Evolutionary conservation across 2,888 invertebrate species (phyloP).

Genomic region (Andricus curvator): DNA sequence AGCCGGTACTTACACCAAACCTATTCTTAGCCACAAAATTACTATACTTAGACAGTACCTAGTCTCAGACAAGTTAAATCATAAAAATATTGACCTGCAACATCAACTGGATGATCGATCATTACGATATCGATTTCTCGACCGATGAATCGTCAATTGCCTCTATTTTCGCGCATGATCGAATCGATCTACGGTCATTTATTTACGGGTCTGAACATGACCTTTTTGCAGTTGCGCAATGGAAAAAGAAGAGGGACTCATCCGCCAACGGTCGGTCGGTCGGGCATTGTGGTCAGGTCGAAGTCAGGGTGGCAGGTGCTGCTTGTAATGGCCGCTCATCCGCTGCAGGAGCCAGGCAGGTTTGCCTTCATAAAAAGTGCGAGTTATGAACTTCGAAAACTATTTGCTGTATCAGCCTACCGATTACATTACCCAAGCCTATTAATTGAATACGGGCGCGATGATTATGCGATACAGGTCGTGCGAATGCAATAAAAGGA

Average conservation of each 20-base stretch:
- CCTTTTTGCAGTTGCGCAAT: conserved; percentile 48
- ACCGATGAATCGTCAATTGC: conserved; percentile 12
- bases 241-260: conserved; percentile 19
- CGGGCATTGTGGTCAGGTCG: conserved; percentile 64
- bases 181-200: conserved; percentile 43
- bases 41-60: too few relatives aligned
- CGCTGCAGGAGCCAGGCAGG: conserved; percentile 55
- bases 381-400: conserved; percentile 68
- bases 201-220: conserved; percentile 55
- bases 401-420: conserved; percentile 65
- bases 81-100: background rate
- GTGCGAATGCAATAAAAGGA: conserved; percentile 31
- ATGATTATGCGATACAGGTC: conserved; percentile 48
- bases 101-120: conserved; percentile 6
- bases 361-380: conserved; percentile 62
- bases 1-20: too few relatives aligned
- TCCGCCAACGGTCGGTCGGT: conserved; percentile 32
- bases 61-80: background rate
- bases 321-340: conserved; percentile 72
- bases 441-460: conserved; percentile 71
- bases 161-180: conserved; percentile 28
- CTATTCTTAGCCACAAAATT: too few relatives aligned
- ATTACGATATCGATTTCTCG: conserved; percentile 17
- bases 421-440: conserved; percentile 64
- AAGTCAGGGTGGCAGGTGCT: conserved; percentile 73